Percentiles rank a stretch among this genome's conserved stretches.
Conservation (phyloP, 2,113 vertebrate species). For the Macquaria australasica region DNA sequence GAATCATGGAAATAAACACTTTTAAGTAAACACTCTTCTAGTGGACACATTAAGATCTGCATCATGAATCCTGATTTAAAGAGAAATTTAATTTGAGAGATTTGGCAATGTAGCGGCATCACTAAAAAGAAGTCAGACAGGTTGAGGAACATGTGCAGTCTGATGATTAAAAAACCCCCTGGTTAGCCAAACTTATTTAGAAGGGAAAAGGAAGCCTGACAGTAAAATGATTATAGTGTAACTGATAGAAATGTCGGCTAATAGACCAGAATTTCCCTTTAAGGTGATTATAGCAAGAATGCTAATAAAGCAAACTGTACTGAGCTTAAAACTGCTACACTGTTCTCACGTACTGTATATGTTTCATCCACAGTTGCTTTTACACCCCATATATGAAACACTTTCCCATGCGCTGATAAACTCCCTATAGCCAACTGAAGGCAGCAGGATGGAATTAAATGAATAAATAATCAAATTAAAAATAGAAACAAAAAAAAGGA, state of each 20-base stretch:
- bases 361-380: background rate
- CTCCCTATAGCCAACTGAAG: background rate
- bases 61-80: background rate
- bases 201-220: background rate
- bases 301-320: background rate
- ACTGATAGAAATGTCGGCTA: background rate
- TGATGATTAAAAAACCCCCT: background rate
- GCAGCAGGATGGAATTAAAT: background rate
- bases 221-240: background rate
- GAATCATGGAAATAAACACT: background rate
- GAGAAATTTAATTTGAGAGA: too few relatives aligned
- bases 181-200: background rate
- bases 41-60: background rate
- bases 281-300: background rate
- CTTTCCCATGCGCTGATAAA: background rate
- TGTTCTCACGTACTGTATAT: background rate
- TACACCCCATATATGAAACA: background rate
- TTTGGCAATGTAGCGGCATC: too few relatives aligned
- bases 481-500: background rate
- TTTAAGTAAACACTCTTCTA: background rate
- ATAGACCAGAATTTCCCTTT: background rate
- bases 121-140: background rate
- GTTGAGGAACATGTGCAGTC: background rate
- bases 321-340: background rate
- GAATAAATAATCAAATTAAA: background rate